Base-by-base conservation (phyloP, 1,140 invertebrate species). In the Drosophila bipectinata region DNA sequence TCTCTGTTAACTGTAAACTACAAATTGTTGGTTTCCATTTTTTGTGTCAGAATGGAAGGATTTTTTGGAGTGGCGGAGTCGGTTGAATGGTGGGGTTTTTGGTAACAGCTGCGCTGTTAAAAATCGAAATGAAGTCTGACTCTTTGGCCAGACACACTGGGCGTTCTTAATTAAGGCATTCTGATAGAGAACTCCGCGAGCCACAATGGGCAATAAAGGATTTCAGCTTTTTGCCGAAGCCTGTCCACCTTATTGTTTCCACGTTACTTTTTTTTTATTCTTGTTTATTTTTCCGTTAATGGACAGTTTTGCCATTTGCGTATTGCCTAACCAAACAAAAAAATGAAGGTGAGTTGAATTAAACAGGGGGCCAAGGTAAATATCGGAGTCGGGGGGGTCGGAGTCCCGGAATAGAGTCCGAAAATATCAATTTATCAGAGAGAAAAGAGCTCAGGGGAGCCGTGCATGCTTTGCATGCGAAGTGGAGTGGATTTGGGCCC, bases 81-180 rank as follows among this genome's bases (percentile, higher is more conserved):
- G 74, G 61, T 52, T 14, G 54, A 60, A 51, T 73, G 44, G 54
- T 41, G 55, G 57, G 54, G 54, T 47, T 68, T 69, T 69, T 68
- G 58, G 77, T 57, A 61, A 79, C 77, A 79, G 57, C 63, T 79
- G 63, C 45, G 59, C 57, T 63, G 74, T 77, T 73, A 79, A 76
- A 83, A 85, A 71, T 73, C 63, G 73, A 72, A 69, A 61, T 61
- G 71, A 73, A 73, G 72, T 74, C 72, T 57, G 72, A 74, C 71
- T 74, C 71, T 74, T 64, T 53, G 66, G 66, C 66, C 66, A 69
- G 63, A 67, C 63, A 67, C 63, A 37, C 66, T 30, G 63, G 67
- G 56, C 74, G 75, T 82, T 87, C 82, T 85, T 85, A 85, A 85
- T 85, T 85, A 85, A 85, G 83, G 82, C 78, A 78, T 85, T 80